phyloP scores from a whole-genome alignment of 2,113 vertebrate genomes.

The Phaethornis superciliosus region DNA sequence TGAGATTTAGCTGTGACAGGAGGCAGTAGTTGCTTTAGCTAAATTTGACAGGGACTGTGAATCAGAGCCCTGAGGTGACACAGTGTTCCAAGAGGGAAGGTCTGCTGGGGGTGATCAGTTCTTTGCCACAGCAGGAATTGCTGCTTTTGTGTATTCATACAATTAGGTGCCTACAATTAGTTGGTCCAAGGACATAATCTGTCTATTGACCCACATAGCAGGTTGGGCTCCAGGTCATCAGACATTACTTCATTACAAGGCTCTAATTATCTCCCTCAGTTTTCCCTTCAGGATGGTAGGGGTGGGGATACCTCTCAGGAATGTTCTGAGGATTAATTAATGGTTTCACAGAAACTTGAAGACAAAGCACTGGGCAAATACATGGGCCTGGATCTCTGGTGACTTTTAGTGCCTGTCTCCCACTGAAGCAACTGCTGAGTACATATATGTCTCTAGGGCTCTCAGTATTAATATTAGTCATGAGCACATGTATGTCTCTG shows the following conservation, averaged over 20 bases:
- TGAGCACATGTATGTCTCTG: neutral
- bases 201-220: conserved; percentile 9
- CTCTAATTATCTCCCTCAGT: conserved; percentile 30
- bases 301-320: conserved; percentile 23
- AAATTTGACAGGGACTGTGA: conserved; percentile 15
- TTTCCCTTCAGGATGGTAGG: conserved; percentile 28
- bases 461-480: neutral
- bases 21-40: neutral
- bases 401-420: neutral
- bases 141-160: conserved; percentile 48
- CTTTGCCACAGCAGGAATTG: neutral
- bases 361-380: neutral
- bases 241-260: conserved; percentile 5
- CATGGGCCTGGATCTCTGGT: neutral
- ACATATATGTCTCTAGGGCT: neutral
- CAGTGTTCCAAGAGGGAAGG: conserved; percentile 24
- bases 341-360: neutral
- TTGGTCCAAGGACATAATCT: conserved; percentile 19
- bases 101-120: conserved; percentile 19
- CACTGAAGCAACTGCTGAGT: neutral
- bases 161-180: conserved; percentile 40
- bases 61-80: conserved; percentile 21
- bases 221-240: conserved; percentile 29
- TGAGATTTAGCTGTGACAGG: conserved; percentile 3
- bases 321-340: conserved; percentile 11